Conservation (phyloP, 1,140 invertebrate species). For the Atta texana region DNA sequence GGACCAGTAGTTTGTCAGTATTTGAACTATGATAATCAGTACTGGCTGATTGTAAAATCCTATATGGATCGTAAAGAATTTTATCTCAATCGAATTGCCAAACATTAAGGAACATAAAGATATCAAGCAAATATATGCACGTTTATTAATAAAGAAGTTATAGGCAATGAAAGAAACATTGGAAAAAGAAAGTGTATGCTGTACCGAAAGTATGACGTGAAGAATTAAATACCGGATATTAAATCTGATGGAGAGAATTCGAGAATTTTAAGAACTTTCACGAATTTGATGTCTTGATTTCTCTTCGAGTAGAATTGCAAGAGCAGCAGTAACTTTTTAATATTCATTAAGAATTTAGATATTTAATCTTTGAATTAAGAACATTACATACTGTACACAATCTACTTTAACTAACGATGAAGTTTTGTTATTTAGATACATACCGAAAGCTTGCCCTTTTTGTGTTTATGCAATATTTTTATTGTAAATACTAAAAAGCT, state of each 20-base stretch:
- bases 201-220: too few relatives aligned
- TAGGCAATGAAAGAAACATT: too few relatives aligned
- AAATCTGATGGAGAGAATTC: background rate
- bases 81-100: too few relatives aligned
- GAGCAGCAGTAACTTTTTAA: slow-evolving; percentile 4
- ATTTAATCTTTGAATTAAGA: slow-evolving; percentile 15
- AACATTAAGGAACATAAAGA: too few relatives aligned
- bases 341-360: background rate
- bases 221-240: background rate
- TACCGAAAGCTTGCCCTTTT: background rate
- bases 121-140: too few relatives aligned
- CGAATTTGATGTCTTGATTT: background rate
- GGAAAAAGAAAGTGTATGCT: too few relatives aligned
- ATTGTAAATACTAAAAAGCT: slow-evolving; percentile 23
- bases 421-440: background rate
- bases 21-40: too few relatives aligned
- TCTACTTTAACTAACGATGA: slow-evolving; percentile 5
- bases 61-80: too few relatives aligned
- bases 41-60: too few relatives aligned
- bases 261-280: background rate
- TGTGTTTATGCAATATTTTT: background rate
- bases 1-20: too few relatives aligned
- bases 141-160: too few relatives aligned
- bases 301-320: background rate
- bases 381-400: background rate